A percentile compares a stretch with the other conserved stretches of the same genome.
These are phyloP conservation scores for Palythoa grandis DNA, from an alignment of 92 coral and sea anemone species.

Conservation along the genomic window DNA sequence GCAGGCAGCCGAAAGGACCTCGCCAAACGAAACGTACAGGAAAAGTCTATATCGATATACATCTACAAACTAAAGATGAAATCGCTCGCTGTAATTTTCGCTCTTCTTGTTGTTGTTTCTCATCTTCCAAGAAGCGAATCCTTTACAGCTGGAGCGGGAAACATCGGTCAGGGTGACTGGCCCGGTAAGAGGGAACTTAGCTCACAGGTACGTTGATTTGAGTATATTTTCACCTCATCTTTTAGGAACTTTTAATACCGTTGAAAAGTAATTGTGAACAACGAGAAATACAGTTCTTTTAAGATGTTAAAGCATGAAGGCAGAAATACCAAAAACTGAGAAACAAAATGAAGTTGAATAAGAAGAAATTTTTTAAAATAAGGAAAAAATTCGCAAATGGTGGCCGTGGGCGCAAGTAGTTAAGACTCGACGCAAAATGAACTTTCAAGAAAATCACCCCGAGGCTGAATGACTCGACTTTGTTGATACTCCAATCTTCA, in stretches of 20 bases:
- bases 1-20: background rate
- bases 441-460: background rate
- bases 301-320: too few species aligned
- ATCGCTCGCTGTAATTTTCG: slow-evolving; percentile 42
- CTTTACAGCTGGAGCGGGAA: slow-evolving; percentile 73
- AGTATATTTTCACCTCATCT: background rate
- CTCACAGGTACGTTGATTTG: background rate
- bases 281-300: too few species aligned
- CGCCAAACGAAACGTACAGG: background rate
- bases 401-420: background rate
- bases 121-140: slow-evolving; percentile 59
- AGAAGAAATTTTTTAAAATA: background rate
- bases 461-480: background rate
- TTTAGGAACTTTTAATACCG: background rate
- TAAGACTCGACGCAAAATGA: background rate
- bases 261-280: too few species aligned
- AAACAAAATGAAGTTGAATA: too few species aligned
- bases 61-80: slow-evolving; percentile 44
- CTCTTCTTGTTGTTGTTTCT: slow-evolving; percentile 51
- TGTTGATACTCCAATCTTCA: too few species aligned
- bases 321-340: too few species aligned
- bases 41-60: background rate
- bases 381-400: background rate
- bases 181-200: slow-evolving; percentile 20
- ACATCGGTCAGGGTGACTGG: slow-evolving; percentile 53